Base-by-base conservation (phyloP, 2,888 invertebrate genomes). In the Plebejus anna region DNA sequence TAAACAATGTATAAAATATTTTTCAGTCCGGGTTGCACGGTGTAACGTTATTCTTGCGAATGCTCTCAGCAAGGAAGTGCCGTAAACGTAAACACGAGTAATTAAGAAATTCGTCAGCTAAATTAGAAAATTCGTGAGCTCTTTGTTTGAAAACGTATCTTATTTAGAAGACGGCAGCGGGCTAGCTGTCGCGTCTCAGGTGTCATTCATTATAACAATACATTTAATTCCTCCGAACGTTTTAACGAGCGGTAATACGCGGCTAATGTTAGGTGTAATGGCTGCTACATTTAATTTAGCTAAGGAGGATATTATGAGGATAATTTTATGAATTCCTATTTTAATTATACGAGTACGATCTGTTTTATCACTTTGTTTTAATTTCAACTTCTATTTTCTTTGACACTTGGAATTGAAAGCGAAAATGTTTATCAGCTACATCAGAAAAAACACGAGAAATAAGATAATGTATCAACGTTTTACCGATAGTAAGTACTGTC, bases 171-270 rank as follows among this genome's bases (percentile, higher is more conserved):
- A 6, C 11, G 61, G 32, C 36, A 1, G 61, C 28, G 61, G 61
- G 11, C 36, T 32, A 32, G 55, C 55, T 55, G 32, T 66, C 36
- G 32, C 61, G 66, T 66, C 66, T 66, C 32, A 66, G 66, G 66
- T 66, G 66, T 36, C 66, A 36, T 66, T 66, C 13, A 66, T 66
- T 66, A 66, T 66, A 66, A 66, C 66, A 66, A 66, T 66, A 66
- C 66, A 66, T 66, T 66, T 66, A 36, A 66, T 66, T 66, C 32
- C 13, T 4, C 13, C 13, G 36, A 66, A 32, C 32, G 32, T 66
- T 66, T 66, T 66, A 66, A 66, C 36, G 66, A 66, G 66, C 36
- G 9, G 66, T 66, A 66, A 66, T 32, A 36, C 61, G 13, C 32
- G 32, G 66, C 32, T 66, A 66, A 66, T 66, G 66, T 13, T 13